Evolutionary conservation across 2,888 invertebrate genomes (phyloP).

Genomic region (Atrina japonica): DNA sequence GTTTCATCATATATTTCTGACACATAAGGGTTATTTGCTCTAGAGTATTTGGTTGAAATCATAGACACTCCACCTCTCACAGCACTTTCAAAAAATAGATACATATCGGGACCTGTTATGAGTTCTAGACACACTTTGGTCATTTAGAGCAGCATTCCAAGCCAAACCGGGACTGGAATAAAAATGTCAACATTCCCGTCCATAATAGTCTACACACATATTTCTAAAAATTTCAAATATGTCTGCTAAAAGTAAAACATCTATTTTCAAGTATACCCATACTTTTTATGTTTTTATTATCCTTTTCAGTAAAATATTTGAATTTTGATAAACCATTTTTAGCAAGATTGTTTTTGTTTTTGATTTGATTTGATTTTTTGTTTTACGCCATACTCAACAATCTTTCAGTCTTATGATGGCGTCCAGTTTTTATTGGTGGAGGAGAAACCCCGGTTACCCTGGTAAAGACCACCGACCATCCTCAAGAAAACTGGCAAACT

Average conservation of each 20-base stretch:
- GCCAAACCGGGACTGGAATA: conserved; percentile 69
- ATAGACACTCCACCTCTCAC: conserved; percentile 49
- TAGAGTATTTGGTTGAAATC: conserved; percentile 60
- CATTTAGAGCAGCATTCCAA: conserved; percentile 69
- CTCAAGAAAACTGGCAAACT: no score
- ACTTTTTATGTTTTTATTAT: conserved; percentile 3
- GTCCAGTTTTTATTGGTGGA: no score
- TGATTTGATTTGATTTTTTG: no score
- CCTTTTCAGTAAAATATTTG: no score
- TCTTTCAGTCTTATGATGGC: no score
- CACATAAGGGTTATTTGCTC: conserved; percentile 27
- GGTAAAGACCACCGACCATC: no score
- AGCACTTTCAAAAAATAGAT: conserved; percentile 52
- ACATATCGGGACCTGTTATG: conserved; percentile 63
- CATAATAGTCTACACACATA: conserved; percentile 56
- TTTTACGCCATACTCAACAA: no score
- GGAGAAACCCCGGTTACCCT: no score
- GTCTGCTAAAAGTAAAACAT: conserved; percentile 69
- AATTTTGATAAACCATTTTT: no score
- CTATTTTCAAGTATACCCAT: conserved; percentile 27
- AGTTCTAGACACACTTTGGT: conserved; percentile 63
- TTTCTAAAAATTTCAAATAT: conserved; percentile 74
- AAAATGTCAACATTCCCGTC: conserved; percentile 66
- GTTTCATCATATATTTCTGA: conserved; percentile 19
- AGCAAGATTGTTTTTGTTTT: no score